phyloP scores from a whole-genome alignment of 1,140 invertebrate genomes.

The Penaeus indicus region DNA sequence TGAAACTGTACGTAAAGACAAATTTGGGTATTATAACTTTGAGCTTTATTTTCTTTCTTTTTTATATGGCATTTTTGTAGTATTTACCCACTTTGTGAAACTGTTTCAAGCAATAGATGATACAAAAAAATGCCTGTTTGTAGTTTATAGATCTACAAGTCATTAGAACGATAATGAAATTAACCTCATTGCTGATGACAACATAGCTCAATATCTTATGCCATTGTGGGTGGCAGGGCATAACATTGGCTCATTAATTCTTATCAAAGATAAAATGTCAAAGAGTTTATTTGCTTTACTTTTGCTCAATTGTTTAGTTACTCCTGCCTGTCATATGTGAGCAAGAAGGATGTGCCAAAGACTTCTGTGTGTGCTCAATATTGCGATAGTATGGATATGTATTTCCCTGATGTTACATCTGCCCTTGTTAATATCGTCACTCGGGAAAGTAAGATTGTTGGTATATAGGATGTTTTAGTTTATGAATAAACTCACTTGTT shows the following conservation, averaged over 20 bases:
- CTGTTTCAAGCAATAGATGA: slow-evolving; percentile 33
- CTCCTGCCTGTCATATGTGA: slow-evolving; percentile 51
- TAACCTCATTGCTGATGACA: slow-evolving; percentile 10
- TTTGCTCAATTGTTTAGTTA: slow-evolving; percentile 59
- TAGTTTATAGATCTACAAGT: slow-evolving; percentile 41
- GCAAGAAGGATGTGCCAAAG: slow-evolving; percentile 62
- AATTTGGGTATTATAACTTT: slow-evolving; percentile 35
- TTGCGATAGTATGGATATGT: slow-evolving; percentile 42
- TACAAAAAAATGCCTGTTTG: slow-evolving; percentile 32
- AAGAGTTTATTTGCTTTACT: slow-evolving; percentile 32
- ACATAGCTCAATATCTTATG: slow-evolving; percentile 41
- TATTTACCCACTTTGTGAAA: neutral
- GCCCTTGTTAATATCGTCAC: slow-evolving; percentile 29
- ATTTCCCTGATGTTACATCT: slow-evolving; percentile 5
- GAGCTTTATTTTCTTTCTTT: slow-evolving; percentile 30
- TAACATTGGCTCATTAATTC: slow-evolving; percentile 51
- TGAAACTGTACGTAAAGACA: neutral
- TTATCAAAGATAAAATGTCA: slow-evolving; percentile 47
- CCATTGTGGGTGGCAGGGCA: slow-evolving; percentile 40
- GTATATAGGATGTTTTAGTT: slow-evolving; percentile 35
- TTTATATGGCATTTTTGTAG: slow-evolving; percentile 39
- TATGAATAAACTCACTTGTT: slow-evolving; percentile 1
- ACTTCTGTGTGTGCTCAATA: slow-evolving; percentile 56
- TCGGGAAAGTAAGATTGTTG: slow-evolving; percentile 32
- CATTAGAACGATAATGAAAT: slow-evolving; percentile 10